These are phyloP conservation scores for Tribolium madens DNA, from an alignment of 1,140 invertebrate species.

Conservation along the genomic window DNA sequence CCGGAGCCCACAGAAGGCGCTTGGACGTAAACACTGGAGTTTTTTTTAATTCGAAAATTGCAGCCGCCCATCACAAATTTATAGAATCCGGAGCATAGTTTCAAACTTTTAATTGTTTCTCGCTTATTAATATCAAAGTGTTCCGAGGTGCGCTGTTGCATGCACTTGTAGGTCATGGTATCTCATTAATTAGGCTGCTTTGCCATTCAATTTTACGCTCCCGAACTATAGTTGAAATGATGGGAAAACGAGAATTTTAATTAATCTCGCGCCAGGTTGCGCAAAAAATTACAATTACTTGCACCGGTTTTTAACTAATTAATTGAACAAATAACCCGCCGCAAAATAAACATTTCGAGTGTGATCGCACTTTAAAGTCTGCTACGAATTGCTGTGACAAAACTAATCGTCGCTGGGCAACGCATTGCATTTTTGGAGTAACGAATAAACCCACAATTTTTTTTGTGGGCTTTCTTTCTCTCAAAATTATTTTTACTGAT, in stretches of 20 bases:
- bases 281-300: not conserved
- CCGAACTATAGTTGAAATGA: slow-evolving; percentile 1
- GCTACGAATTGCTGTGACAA: no score
- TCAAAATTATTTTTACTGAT: no score
- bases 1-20: slow-evolving; percentile 10
- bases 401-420: no score
- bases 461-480: no score
- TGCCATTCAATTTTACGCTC: slow-evolving; percentile 30
- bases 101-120: slow-evolving; percentile 25
- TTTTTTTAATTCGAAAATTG: no score
- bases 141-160: slow-evolving; percentile 14
- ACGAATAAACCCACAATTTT: no score
- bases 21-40: not conserved
- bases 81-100: slow-evolving; percentile 10
- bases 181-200: slow-evolving; percentile 17
- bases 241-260: not conserved
- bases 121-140: slow-evolving; percentile 21
- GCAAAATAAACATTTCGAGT: no score
- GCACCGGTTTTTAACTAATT: not conserved
- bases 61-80: slow-evolving; percentile 2
- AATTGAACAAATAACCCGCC: not conserved
- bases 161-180: slow-evolving; percentile 27
- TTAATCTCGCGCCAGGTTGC: not conserved
- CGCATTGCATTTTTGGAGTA: no score
- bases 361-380: no score